A percentile compares a stretch with the other conserved stretches of the same genome.
phyloP scores from a whole-genome alignment of 2,113 vertebrate genomes.

The Psephotus haematonotus region DNA sequence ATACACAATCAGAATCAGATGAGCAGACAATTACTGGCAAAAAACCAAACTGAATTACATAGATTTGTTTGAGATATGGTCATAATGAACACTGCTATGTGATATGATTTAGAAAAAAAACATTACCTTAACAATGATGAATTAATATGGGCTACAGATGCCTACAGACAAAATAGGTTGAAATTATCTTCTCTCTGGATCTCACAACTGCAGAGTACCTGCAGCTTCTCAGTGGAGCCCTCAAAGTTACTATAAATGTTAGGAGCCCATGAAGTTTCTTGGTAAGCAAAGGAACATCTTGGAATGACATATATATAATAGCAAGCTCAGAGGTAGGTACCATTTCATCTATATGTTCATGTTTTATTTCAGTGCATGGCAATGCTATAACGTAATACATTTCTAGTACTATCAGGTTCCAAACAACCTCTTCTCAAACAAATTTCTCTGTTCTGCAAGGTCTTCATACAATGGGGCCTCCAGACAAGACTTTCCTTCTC shows the following conservation, averaged over 20 bases:
- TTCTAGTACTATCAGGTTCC: neutral
- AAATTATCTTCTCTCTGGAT: neutral
- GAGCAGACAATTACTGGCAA: neutral
- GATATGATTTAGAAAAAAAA: neutral
- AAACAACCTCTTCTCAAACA: neutral
- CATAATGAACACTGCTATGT: neutral
- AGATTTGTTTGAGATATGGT: neutral
- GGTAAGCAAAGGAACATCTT: neutral
- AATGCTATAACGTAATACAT: neutral
- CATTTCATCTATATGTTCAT: neutral
- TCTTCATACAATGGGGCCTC: neutral
- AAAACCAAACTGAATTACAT: neutral
- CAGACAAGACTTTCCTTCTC: neutral
- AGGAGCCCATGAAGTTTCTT: neutral
- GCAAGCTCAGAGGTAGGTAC: neutral
- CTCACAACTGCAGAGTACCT: neutral
- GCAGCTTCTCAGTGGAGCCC: neutral
- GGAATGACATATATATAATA: accelerated
- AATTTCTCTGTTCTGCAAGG: neutral
- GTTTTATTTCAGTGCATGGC: neutral
- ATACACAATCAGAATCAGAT: neutral
- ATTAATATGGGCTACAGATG: neutral
- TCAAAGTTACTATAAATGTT: neutral
- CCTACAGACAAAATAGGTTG: neutral
- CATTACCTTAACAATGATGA: neutral